Percentiles rank a stretch among this genome's conserved stretches.
These are phyloP conservation scores for Ahaetulla prasina DNA, from an alignment of 2,113 vertebrate genomes.

Conservation along the genomic window DNA sequence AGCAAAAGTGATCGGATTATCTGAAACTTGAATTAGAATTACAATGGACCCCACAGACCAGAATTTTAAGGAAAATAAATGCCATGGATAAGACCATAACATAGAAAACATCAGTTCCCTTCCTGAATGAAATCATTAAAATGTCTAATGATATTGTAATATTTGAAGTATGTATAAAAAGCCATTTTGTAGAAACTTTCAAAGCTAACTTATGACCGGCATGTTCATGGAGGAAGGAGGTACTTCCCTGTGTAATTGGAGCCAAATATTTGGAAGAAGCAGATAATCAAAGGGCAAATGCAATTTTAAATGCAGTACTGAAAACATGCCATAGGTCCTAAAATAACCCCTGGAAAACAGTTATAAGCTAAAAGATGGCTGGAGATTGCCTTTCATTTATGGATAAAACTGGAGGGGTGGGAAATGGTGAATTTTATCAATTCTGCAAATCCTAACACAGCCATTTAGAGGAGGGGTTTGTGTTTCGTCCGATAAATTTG, in stretches of 20 bases:
- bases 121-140: slow-evolving; percentile 20
- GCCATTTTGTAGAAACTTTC: not conserved
- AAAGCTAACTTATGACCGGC: not conserved
- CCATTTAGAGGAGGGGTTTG: not conserved
- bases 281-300: not conserved
- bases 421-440: not conserved
- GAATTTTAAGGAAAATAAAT: not conserved
- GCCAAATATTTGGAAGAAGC: not conserved
- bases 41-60: not conserved
- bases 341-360: not conserved
- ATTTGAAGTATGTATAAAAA: slow-evolving; percentile 6
- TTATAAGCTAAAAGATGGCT: not conserved
- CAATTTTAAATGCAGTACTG: slow-evolving; percentile 29
- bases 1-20: slow-evolving; percentile 6
- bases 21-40: slow-evolving; percentile 30
- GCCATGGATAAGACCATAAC: not conserved
- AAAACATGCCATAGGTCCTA: not conserved
- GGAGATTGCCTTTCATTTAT: not conserved
- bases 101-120: slow-evolving; percentile 5
- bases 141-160: slow-evolving; percentile 5
- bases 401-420: not conserved
- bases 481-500: not conserved
- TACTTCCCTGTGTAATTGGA: not conserved
- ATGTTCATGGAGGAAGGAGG: not conserved
- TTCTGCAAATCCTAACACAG: not conserved